Evolutionary conservation across 2,113 vertebrate genomes (phyloP), one percentile per base, ranked within the genome.

Genomic region (Epinephelus cyanopodus): DNA sequence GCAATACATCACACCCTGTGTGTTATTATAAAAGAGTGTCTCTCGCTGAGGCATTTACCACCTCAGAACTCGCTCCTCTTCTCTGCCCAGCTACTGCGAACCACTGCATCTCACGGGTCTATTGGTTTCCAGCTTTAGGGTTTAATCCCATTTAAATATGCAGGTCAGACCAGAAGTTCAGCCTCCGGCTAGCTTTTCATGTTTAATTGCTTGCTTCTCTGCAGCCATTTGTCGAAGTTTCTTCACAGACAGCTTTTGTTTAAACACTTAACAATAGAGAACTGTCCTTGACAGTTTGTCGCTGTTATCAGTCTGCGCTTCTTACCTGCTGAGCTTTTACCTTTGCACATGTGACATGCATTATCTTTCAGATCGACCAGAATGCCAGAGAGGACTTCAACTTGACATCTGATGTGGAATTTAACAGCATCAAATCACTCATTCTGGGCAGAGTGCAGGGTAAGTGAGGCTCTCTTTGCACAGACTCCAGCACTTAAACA

Each of bases 381-480:
- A 94, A 94, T 18, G 33, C 88, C 69, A 95, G 79, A 88, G 96
- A 96, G 85, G 95, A 96, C 74, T 97, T 97, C 88, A 94, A 95
- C 90, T 85, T 99, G 68, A 95, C 96, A 39, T 97, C 96, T 65
- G 97, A 96, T 33, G 94, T 90, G 61, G 97, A 98, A 82, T 97
- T 98, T 93, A 97, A 96, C 90, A 95, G 96, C 79, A 86, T 98
- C 88, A 97, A 95, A 84, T 96, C 95, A 12, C 93, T 99, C 15
- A 76, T 94, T 42, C 92, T 99, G 76, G 98, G 98, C 37, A 97
- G 95, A 91, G 94, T 97, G 90, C 94, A 89, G 62, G 97, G 98
- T 99, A 93, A 96, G 97, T 95, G 70, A 74, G 39, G 29, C 29
- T 61, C 50, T 79, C 18, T n/a, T 2, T 8, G 17, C 5, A 63